phyloP scores from a whole-genome alignment of 2,888 invertebrate genomes.

The Clitarchus hookeri region DNA sequence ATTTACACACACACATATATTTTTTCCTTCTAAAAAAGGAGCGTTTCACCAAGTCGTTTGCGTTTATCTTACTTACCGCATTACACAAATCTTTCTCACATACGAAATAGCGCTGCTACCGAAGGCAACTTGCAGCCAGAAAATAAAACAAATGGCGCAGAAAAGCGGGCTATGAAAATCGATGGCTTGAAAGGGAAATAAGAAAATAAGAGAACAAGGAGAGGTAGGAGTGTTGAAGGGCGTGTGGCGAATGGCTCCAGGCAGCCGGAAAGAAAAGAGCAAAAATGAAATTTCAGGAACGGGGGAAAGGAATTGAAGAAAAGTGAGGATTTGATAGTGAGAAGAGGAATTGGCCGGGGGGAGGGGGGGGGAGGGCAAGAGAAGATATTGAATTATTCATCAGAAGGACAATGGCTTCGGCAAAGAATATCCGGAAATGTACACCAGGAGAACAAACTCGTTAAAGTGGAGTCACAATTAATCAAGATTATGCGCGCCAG shows the following conservation, averaged over 20 bases:
- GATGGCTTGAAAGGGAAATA: slow-evolving; percentile 14
- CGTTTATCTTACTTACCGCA: not conserved
- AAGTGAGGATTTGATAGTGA: not conserved
- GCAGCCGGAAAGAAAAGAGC: not conserved
- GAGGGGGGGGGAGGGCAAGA: not conserved
- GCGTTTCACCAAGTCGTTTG: not conserved
- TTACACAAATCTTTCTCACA: slow-evolving; percentile 6
- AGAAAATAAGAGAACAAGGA: not conserved
- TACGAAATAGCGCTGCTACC: not conserved
- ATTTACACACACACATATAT: not conserved
- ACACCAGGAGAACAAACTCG: not conserved
- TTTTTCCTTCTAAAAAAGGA: not conserved
- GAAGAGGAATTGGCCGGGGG: not conserved
- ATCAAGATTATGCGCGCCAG: not conserved
- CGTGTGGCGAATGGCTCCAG: not conserved
- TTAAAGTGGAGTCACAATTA: slow-evolving; percentile 14
- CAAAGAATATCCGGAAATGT: not conserved
- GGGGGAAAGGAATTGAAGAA: not conserved
- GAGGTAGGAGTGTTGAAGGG: not conserved
- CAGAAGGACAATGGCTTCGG: slow-evolving; percentile 1
- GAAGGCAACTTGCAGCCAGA: slow-evolving; percentile 10
- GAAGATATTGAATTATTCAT: not conserved
- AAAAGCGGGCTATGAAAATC: slow-evolving; percentile 14
- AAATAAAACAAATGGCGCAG: slow-evolving; percentile 14
- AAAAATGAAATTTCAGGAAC: slow-evolving; percentile 1